Conservation (phyloP, 1,140 invertebrate species). For the Zaprionus gabonicus region DNA sequence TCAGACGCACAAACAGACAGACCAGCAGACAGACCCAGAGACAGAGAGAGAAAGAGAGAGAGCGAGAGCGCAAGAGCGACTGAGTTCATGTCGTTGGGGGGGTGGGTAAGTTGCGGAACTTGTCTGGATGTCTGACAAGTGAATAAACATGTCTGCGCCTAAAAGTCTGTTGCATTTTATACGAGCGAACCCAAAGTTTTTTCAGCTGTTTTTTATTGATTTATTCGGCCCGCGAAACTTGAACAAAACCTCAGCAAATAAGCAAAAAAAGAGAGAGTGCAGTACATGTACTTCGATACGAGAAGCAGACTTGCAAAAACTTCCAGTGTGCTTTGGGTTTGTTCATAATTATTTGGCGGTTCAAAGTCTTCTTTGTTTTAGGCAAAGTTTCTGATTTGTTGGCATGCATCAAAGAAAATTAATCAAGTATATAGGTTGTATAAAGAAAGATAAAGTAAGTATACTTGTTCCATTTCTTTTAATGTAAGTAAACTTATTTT, state of each 20-base stretch:
- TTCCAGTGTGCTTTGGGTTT: neutral
- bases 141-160: conserved; percentile 80
- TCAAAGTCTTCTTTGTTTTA: neutral
- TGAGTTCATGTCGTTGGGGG: conserved; percentile 1
- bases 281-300: conserved; percentile 1
- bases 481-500: too few relatives aligned
- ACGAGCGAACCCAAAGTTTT: conserved; percentile 13
- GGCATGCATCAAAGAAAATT: neutral
- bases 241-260: neutral
- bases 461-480: too few relatives aligned
- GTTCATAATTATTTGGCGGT: neutral
- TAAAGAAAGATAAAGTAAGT: neutral
- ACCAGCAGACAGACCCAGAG: neutral
- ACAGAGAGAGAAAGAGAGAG: neutral
- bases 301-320: neutral
- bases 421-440: neutral
- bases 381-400: neutral
- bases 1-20: conserved; percentile 18
- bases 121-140: conserved; percentile 70
- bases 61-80: neutral
- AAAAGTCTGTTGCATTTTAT: conserved; percentile 76
- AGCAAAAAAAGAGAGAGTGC: neutral
- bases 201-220: conserved; percentile 50
- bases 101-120: conserved; percentile 45
- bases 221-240: conserved; percentile 19